Percentiles rank a stretch among this genome's conserved stretches.
These are phyloP conservation scores for Vulpes lagopus DNA, from an alignment of 2,113 vertebrate species.

Conservation along the genomic window DNA sequence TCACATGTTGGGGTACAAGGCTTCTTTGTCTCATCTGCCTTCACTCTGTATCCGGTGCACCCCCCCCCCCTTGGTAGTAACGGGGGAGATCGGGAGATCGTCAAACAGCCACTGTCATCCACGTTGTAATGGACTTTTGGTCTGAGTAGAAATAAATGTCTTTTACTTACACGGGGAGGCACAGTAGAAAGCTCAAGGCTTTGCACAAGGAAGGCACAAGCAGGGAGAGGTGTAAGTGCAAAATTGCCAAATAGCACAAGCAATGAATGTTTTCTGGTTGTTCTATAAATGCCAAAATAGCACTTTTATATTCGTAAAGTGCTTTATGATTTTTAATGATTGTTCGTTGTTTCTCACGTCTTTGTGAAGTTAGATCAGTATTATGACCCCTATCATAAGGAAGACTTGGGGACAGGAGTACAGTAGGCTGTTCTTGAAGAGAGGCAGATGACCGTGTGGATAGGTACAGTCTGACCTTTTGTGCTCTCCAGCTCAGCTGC, in stretches of 20 bases:
- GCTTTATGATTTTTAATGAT: slow-evolving; percentile 67
- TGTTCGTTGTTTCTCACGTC: slow-evolving; percentile 56
- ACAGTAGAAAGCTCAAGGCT: neutral
- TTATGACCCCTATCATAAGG: slow-evolving; percentile 44
- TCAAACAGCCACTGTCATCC: neutral
- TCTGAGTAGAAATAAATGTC: neutral
- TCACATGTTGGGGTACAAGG: neutral
- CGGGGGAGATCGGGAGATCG: neutral
- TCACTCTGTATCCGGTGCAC: neutral
- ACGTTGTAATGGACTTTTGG: neutral
- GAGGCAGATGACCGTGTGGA: neutral
- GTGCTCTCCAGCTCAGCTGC: slow-evolving; percentile 54
- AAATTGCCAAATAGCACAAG: slow-evolving; percentile 78
- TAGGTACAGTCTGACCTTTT: neutral
- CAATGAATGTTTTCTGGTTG: slow-evolving; percentile 63
- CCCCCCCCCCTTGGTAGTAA: neutral
- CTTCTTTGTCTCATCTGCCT: neutral
- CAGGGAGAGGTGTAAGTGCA: neutral
- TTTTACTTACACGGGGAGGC: neutral
- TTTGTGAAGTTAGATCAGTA: slow-evolving; percentile 65
- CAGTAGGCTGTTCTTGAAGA: neutral
- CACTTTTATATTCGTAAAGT: slow-evolving; percentile 72
- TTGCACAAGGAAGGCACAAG: neutral
- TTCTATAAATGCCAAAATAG: slow-evolving; percentile 73
- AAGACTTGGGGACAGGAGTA: neutral